Percentiles rank a stretch among this genome's conserved stretches.
phyloP scores from a whole-genome alignment of 2,888 invertebrate genomes.

The Athrips mouffetella region DNA sequence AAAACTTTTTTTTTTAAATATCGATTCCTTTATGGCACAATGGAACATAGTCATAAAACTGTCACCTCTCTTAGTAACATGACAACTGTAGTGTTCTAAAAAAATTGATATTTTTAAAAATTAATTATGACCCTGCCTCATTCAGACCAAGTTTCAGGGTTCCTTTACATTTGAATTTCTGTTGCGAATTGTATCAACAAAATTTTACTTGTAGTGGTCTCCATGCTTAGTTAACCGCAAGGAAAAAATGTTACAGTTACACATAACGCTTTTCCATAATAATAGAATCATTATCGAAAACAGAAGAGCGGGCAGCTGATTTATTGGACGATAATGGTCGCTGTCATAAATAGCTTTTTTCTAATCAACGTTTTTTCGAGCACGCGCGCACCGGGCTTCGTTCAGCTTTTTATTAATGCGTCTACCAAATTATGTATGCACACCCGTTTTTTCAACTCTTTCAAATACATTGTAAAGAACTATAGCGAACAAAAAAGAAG shows the following conservation, averaged over 20 bases:
- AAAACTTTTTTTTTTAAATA: too few relatives aligned
- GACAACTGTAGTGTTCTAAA: too few relatives aligned
- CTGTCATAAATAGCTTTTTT: slow-evolving; percentile 78
- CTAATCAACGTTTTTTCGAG: slow-evolving; percentile 64
- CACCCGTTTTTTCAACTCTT: slow-evolving; percentile 36
- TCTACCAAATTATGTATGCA: slow-evolving; percentile 60
- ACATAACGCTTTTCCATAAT: slow-evolving; percentile 78
- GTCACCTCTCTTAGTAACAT: too few relatives aligned
- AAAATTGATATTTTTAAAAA: too few relatives aligned
- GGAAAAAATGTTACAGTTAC: slow-evolving; percentile 76
- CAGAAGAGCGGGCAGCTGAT: slow-evolving; percentile 79
- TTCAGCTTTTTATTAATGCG: slow-evolving; percentile 57
- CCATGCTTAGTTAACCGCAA: slow-evolving; percentile 39
- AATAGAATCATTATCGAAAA: slow-evolving; percentile 79
- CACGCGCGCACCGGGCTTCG: slow-evolving; percentile 59
- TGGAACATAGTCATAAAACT: too few relatives aligned
- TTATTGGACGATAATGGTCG: slow-evolving; percentile 76
- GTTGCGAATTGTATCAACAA: too few relatives aligned
- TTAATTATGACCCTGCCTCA: too few relatives aligned
- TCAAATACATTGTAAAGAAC: slow-evolving; percentile 26
- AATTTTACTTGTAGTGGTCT: too few relatives aligned
- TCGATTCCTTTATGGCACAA: too few relatives aligned
- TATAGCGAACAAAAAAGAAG: slow-evolving; percentile 33
- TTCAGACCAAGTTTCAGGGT: too few relatives aligned
- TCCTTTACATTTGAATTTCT: too few relatives aligned